Base-by-base conservation (phyloP, 1,140 invertebrate genomes). In the Drosophila pseudoobscura region DNA sequence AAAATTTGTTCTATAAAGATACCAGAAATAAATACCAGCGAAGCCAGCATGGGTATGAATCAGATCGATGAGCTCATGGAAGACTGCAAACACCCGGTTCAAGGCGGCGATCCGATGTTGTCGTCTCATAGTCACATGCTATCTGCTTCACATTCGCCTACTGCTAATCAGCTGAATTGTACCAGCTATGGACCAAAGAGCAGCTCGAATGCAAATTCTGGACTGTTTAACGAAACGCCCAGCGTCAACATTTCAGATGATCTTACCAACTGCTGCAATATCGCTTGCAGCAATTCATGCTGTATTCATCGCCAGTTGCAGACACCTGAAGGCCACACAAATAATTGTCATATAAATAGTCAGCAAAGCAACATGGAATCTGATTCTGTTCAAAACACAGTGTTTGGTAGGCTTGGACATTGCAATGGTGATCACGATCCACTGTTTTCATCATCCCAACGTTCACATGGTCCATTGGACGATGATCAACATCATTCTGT, bases 11-110 rank as follows among this genome's bases (percentile, higher is more conserved):
- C 13, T 6, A 24, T 54, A 6, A 58, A 90, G 83, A 39, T 75
- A 7, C 57, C 73, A 35, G 73, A 53, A 13, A 92, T 94, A 31
- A 89, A 92, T 7, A 94, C 92, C 8, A 93, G 93, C 17, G 94
- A 93, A 29, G 43, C 60, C 2, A 92, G 92, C 17, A 91, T 96
- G 53, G 95, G 94, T 78, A 93, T 96, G 66, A 94, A 95, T 63
- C 94, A 95, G 65, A 94, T 96, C 64, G 95, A 96, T 74, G 96
- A 96, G 91, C 92, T 96, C 55, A 96, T 96, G 95, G 96, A 96
- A 75, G 96, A 97, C 78, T 88, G 76, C 35, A 96, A 97, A 79
- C 94, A 95, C 13, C 93, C 94, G 0, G 83, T 95, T 2, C 93
- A 94, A 62, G 92, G 93, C 62, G 94, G 94, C 43, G 95, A 96